Evolutionary conservation across 2,113 vertebrate species (phyloP), one percentile per base, ranked within the genome.

Genomic region (Camelus bactrianus): DNA sequence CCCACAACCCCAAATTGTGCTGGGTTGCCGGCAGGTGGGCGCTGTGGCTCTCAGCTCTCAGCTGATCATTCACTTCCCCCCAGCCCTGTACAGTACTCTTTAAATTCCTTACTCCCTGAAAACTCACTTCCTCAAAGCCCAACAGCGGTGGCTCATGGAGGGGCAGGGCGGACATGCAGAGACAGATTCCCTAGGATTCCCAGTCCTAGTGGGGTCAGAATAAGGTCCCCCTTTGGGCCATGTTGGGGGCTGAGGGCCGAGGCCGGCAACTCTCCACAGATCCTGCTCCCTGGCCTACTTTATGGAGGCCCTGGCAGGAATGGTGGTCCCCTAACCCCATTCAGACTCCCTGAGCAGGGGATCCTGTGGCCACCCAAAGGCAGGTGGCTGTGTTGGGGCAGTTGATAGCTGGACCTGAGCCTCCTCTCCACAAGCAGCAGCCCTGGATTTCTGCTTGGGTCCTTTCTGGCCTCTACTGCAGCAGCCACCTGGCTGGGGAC

Each of bases 71-170:
- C 75, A 38, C 56, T 54, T 20, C 48, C 60, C 19, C 48, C 60
- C 24, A 67, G 62, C 64, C 22, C 64, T 54, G 22, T 85, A 38
- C 6, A 81, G 67, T 81, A 30, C 70, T 91, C 86, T 73, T 85
- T 58, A 93, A 88, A 96, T 72, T 77, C 73, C 62, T 82, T 94
- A 76, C 64, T 91, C 72, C 72, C 75, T 54, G 65, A 81, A 93
- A 89, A 93, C 28, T 83, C 73, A 85, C 50, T 96, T 83, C 56
- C 52, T 46, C 54, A 84, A 72, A 89, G 76, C 72, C 73, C 90
- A 60, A 20, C 14, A 81, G 26, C 89, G 50, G 17, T 22, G 6
- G 73, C 42, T 60, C 14, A 0, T 1, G n/a, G 35, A 69, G 20
- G 60, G 50, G 17, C 46, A 3, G 16, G 60, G 12, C 4, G 32